Percentiles rank a stretch among this genome's conserved stretches.
Conservation (phyloP, 2,888 invertebrate species). For the Xylota segnis region DNA sequence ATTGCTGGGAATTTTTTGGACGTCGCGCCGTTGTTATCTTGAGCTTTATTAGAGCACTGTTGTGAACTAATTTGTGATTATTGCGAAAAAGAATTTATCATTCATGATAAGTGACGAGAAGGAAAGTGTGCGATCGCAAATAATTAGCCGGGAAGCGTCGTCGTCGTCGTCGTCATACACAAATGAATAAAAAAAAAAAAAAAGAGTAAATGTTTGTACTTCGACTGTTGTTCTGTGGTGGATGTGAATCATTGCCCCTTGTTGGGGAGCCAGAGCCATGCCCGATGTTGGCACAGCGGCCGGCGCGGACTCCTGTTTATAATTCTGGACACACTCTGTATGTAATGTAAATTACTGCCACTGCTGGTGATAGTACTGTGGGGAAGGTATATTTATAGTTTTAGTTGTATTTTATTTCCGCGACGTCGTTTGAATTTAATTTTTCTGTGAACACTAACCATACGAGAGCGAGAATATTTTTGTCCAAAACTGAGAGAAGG, state of each 20-base stretch:
- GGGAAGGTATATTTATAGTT: constrained; percentile 61
- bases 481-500: constrained; percentile 26
- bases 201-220: constrained; percentile 72
- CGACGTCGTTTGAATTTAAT: constrained; percentile 61
- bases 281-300: constrained; percentile 30
- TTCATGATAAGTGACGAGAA: constrained; percentile 49
- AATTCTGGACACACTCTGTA: constrained; percentile 67
- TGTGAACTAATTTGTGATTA: constrained; percentile 67
- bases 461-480: background rate
- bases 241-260: constrained; percentile 67
- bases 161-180: constrained; percentile 11
- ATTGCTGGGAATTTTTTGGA: constrained; percentile 21
- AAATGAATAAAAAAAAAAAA: constrained; percentile 45
- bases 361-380: constrained; percentile 19
- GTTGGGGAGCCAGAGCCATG: constrained; percentile 27
- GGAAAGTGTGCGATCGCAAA: constrained; percentile 14
- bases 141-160: constrained; percentile 65
- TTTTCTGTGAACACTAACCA: constrained; percentile 24
- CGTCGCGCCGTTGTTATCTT: constrained; percentile 18
- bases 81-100: constrained; percentile 62
- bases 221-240: constrained; percentile 4
- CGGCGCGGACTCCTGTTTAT: constrained; percentile 61
- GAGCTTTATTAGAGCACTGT: constrained; percentile 29
- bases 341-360: constrained; percentile 62
- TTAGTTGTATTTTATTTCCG: constrained; percentile 47